These are phyloP conservation scores for Leptinotarsa defecta DNA, from an alignment of 1,140 invertebrate species.

Conservation along the genomic window DNA sequence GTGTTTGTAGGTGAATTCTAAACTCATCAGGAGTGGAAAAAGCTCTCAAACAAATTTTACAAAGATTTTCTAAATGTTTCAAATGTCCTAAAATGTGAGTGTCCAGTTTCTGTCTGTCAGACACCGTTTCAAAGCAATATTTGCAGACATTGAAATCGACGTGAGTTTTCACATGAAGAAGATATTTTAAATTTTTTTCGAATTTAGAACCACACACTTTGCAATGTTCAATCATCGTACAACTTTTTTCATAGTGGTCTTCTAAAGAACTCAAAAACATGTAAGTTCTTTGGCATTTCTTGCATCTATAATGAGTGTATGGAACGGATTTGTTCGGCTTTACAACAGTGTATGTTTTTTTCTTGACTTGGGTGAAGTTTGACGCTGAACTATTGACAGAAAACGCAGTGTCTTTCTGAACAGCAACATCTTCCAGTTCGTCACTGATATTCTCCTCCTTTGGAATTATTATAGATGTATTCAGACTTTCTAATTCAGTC, in stretches of 20 bases:
- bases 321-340: not conserved
- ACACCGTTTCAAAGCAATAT: slow-evolving; percentile 6
- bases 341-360: not conserved
- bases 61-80: not conserved
- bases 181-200: not conserved
- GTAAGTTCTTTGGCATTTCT: slow-evolving; percentile 9
- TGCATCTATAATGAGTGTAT: slow-evolving; percentile 4
- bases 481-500: not conserved
- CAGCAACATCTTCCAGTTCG: not conserved
- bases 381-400: not conserved
- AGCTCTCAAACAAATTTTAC: slow-evolving; percentile 6
- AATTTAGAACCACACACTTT: not conserved
- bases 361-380: not conserved
- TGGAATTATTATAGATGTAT: not conserved
- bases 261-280: not conserved
- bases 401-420: not conserved
- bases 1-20: not conserved
- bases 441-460: not conserved
- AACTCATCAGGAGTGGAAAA: not conserved
- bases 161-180: not conserved
- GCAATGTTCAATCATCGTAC: not conserved
- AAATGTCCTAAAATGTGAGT: slow-evolving; percentile 3
- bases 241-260: not conserved
- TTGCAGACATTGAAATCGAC: not conserved
- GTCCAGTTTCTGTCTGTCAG: slow-evolving; percentile 1